These are phyloP conservation scores for Corvus cornix DNA, from an alignment of 2,113 vertebrate species.

Conservation along the genomic window DNA sequence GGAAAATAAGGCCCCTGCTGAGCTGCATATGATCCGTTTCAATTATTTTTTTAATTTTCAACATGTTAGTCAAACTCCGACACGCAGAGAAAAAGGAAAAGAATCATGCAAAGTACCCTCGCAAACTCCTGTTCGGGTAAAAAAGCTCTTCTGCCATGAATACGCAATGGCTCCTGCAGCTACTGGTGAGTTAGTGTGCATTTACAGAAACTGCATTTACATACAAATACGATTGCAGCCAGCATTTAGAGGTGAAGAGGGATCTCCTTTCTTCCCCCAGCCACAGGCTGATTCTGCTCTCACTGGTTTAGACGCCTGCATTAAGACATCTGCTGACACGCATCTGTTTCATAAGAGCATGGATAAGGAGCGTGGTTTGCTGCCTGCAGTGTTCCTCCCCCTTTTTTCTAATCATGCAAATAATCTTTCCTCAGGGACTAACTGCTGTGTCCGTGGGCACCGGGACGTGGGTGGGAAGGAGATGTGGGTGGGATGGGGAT, in stretches of 20 bases:
- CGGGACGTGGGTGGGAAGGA: neutral
- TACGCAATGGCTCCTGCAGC: conserved; percentile 22
- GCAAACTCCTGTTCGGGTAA: conserved; percentile 2
- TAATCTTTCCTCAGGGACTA: neutral
- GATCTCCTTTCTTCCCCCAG: neutral
- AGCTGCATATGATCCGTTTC: conserved; percentile 39
- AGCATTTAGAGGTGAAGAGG: neutral
- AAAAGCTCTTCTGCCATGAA: conserved; percentile 33
- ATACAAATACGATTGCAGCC: conserved; percentile 16
- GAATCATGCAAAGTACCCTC: conserved; percentile 36
- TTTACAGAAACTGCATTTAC: conserved; percentile 28
- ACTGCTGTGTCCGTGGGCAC: neutral
- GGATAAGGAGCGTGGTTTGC: neutral
- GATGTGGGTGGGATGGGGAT: neutral
- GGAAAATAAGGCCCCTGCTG: conserved; percentile 40
- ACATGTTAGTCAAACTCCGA: neutral
- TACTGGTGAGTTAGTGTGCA: neutral
- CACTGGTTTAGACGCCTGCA: neutral
- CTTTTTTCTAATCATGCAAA: neutral
- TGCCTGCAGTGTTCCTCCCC: neutral
- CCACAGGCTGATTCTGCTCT: neutral
- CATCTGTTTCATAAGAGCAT: neutral
- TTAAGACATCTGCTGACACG: neutral
- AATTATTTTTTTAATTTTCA: conserved; percentile 59
- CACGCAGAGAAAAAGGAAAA: neutral